Evolutionary conservation across 2,888 invertebrate genomes (phyloP), one percentile per base, ranked within the genome.

Genomic region (Thereva unica): DNA sequence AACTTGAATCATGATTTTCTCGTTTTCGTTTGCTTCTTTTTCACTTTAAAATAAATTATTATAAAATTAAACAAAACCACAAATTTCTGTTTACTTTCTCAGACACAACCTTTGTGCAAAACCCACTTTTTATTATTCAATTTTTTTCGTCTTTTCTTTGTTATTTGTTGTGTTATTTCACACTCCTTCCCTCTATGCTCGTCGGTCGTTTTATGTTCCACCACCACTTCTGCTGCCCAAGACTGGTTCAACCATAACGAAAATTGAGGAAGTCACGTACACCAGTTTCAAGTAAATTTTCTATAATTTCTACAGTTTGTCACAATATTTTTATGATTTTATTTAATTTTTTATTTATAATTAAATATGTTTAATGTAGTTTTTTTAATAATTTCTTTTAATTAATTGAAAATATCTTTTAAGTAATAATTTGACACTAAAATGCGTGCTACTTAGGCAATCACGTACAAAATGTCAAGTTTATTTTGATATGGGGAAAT

Each of bases 401-500:
- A 23, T 23, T 23, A 10, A 42, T 42, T 42, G 42, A 42, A 42
- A 42, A 42, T 42, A 42, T 8, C 9, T 42, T 9, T 78, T 79
- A 5, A 75, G 74, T 8, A 71, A 10, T 37, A 78, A 71, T 50
- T 76, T 76, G 41, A 75, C 71, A 1, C 76, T 74, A 7, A 78
- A 68, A 23, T 23, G 23, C 23, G 23, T 23, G 23, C 23, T 23
- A 23, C 23, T 23, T 23, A 23, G 23, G 23, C 23, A 23, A 23
- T 23, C 23, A 23, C 23, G 23, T 23, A 23, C 2, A 23, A 23
- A 23, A 23, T 23, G 23, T 23, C 23, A 23, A 23, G 23, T 23
- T 23, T 23, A 23, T 23, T 23, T 23, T 23, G 23, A 23, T 23
- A 23, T 23, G 23, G 23, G 23, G 23, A 23, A 23, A 23, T 23